These are phyloP conservation scores for Aricia artaxerxes DNA, from an alignment of 2,888 invertebrate species.

Conservation along the genomic window DNA sequence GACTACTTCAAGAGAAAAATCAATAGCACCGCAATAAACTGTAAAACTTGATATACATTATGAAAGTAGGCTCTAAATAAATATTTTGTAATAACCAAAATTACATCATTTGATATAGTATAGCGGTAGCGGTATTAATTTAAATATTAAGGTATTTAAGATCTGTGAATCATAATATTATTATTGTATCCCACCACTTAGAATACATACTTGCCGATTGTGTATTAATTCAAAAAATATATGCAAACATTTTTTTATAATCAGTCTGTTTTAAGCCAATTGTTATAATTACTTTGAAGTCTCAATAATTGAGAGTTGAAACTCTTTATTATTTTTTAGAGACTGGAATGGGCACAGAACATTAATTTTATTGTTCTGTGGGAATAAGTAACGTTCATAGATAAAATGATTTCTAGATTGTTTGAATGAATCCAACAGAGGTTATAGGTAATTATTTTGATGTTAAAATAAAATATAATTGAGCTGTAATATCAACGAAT, in stretches of 20 bases:
- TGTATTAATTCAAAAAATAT: background rate
- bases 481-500: no score
- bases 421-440: no score
- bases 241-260: background rate
- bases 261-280: no score
- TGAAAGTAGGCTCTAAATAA: slow-evolving; percentile 28
- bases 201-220: background rate
- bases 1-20: slow-evolving; percentile 68
- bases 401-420: no score
- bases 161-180: slow-evolving; percentile 36
- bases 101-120: background rate
- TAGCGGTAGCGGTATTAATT: slow-evolving; percentile 8
- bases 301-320: no score
- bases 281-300: no score
- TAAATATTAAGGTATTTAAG: slow-evolving; percentile 18
- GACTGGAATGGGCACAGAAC: no score
- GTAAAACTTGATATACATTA: slow-evolving; percentile 47
- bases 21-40: slow-evolving; percentile 53
- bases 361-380: no score
- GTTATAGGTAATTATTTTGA: no score
- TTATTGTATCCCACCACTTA: slow-evolving; percentile 51
- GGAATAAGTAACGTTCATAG: no score
- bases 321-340: no score
- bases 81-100: slow-evolving; percentile 32
- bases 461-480: no score